phyloP scores from a whole-genome alignment of 2,113 vertebrate species.

The Chionodraco myersi region DNA sequence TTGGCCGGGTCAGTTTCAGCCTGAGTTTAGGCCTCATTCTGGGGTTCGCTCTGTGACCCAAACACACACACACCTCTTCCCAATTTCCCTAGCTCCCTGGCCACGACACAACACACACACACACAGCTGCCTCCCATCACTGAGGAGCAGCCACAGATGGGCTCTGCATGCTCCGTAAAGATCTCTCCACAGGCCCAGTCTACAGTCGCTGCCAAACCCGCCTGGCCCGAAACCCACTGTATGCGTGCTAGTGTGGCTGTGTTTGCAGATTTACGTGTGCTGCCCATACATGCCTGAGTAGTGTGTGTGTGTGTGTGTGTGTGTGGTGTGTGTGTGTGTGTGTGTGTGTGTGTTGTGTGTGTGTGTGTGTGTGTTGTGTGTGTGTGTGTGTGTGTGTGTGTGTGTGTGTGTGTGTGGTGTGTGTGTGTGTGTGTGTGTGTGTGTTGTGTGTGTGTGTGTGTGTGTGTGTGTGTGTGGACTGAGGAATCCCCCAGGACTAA shows the following conservation, averaged over 20 bases:
- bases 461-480: constrained; percentile 35
- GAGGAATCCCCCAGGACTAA: constrained; percentile 50
- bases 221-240: constrained; percentile 71
- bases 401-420: constrained; percentile 12
- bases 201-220: constrained; percentile 76
- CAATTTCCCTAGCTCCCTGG: constrained; percentile 47
- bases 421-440: constrained; percentile 39
- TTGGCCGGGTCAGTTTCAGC: constrained; percentile 66
- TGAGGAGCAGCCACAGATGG: constrained; percentile 81
- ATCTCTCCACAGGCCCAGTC: constrained; percentile 82
- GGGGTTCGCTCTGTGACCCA: constrained; percentile 66
- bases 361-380: constrained; percentile 57
- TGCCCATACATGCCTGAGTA: constrained; percentile 46
- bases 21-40: constrained; percentile 69
- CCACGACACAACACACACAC: constrained; percentile 49
- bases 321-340: constrained; percentile 37
- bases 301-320: constrained; percentile 10
- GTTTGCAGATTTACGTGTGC: constrained; percentile 56
- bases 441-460: constrained; percentile 53
- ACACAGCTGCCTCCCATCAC: constrained; percentile 80
- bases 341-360: constrained; percentile 49
- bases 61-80: constrained; percentile 65
- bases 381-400: constrained; percentile 20
- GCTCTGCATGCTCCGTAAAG: constrained; percentile 82
- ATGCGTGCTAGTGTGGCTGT: constrained; percentile 56